phyloP scores from a whole-genome alignment of 1,140 invertebrate genomes.

The Diplogasteroides magnus region DNA sequence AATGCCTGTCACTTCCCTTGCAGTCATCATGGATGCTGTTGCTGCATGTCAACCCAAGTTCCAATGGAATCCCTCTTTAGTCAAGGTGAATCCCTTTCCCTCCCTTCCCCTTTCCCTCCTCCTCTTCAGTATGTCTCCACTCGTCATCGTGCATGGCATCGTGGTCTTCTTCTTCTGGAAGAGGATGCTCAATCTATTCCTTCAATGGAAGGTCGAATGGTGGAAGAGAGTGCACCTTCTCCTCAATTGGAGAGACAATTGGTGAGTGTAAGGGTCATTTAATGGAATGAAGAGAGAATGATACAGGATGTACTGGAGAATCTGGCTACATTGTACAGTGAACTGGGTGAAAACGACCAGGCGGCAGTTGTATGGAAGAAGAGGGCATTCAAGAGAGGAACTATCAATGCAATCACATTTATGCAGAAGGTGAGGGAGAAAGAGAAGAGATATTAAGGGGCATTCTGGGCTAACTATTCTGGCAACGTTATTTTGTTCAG shows the following conservation, averaged over 20 bases:
- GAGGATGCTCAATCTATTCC: not conserved
- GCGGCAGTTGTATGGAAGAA: not conserved
- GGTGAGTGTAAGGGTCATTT: not conserved
- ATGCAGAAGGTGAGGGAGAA: not conserved
- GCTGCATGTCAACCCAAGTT: not conserved
- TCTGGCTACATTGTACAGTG: not conserved
- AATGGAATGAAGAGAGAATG: not conserved
- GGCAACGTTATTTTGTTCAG: no score
- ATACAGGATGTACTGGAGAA: not conserved
- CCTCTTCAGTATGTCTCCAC: not conserved
- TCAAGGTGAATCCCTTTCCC: not conserved
- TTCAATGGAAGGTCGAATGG: not conserved
- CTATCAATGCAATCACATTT: not conserved
- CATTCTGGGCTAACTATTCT: no score
- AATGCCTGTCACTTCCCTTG: not conserved
- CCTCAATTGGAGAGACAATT: not conserved
- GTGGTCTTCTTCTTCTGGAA: not conserved
- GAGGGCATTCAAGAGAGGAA: not conserved
- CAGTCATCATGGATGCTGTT: not conserved
- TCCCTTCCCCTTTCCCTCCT: no score
- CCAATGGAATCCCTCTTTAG: not conserved
- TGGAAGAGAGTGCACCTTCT: not conserved
- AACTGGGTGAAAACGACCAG: not conserved
- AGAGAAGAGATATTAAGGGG: no score
- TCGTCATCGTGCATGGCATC: not conserved